Evolutionary conservation across 2,888 invertebrate species (phyloP).

Genomic region (Trachelus tabidus): DNA sequence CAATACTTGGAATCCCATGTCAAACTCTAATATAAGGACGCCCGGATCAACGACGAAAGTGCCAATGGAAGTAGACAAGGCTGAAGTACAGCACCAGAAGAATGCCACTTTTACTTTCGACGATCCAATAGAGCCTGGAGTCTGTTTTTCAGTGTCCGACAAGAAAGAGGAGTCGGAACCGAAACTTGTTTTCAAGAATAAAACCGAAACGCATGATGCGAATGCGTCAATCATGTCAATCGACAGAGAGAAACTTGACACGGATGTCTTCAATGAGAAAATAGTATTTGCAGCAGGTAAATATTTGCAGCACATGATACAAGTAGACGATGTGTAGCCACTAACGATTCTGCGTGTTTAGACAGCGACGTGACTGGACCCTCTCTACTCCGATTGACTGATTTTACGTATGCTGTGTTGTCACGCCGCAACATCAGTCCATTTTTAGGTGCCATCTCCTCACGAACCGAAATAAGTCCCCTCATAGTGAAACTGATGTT

Average conservation of each 20-base stretch:
- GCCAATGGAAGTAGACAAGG: not conserved
- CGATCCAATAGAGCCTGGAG: not conserved
- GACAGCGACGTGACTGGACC: no score
- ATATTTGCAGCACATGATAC: conserved; percentile 23
- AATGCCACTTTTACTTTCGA: not conserved
- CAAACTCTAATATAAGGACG: not conserved
- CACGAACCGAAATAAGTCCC: no score
- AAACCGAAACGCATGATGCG: conserved; percentile 28
- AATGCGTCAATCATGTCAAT: conserved; percentile 55
- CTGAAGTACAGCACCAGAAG: not conserved
- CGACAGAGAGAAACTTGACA: conserved; percentile 35
- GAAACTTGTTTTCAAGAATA: conserved; percentile 44
- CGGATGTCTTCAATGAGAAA: conserved; percentile 47
- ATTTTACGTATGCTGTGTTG: no score
- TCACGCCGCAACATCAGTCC: no score
- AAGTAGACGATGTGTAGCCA: no score
- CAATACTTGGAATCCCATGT: not conserved
- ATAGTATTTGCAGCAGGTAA: conserved; percentile 42
- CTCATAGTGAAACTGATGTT: no score
- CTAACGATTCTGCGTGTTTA: no score
- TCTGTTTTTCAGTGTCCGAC: conserved; percentile 17
- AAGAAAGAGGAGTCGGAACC: conserved; percentile 51
- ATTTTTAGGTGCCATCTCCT: no score
- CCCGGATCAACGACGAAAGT: not conserved
- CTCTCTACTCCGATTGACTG: no score